These are phyloP conservation scores for Sebastes cheni DNA, from an alignment of 2,797 vertebrate genomes.

Conservation along the genomic window DNA sequence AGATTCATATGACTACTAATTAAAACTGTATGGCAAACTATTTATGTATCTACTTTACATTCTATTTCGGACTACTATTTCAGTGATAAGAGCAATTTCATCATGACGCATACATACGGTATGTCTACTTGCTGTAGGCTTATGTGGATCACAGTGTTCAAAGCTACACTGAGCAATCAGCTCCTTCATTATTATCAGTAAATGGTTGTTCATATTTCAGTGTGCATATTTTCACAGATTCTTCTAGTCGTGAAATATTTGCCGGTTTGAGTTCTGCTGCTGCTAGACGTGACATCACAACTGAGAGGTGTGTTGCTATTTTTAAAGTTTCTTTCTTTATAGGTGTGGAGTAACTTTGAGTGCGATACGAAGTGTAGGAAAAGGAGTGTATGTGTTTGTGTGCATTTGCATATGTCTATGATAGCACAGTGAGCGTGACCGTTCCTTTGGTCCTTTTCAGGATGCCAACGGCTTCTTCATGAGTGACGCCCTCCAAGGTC, in stretches of 20 bases:
- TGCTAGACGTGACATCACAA: neutral
- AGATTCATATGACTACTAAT: slow-evolving; percentile 5
- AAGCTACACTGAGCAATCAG: slow-evolving; percentile 30
- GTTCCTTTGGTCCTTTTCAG: slow-evolving; percentile 96
- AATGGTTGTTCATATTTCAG: slow-evolving; percentile 25
- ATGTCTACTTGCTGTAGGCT: slow-evolving; percentile 15
- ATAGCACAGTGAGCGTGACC: slow-evolving; percentile 93
- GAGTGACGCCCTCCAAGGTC: slow-evolving; percentile 94
- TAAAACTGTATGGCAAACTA: neutral
- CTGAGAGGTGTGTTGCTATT: neutral
- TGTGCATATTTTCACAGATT: slow-evolving; percentile 32
- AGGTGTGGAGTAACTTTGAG: neutral
- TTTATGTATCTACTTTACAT: neutral
- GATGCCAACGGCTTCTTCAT: slow-evolving; percentile 95
- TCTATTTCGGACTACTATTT: neutral
- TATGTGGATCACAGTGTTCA: slow-evolving; percentile 62
- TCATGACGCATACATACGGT: neutral
- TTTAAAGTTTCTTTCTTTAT: neutral
- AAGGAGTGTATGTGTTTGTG: neutral
- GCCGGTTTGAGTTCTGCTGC: neutral
- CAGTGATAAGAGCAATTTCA: neutral
- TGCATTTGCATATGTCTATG: slow-evolving; percentile 72
- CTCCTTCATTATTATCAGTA: slow-evolving; percentile 37
- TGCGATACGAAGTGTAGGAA: neutral
- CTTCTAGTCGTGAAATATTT: neutral